Conservation (phyloP, 2,888 invertebrate genomes). For the Mimas tiliae region DNA sequence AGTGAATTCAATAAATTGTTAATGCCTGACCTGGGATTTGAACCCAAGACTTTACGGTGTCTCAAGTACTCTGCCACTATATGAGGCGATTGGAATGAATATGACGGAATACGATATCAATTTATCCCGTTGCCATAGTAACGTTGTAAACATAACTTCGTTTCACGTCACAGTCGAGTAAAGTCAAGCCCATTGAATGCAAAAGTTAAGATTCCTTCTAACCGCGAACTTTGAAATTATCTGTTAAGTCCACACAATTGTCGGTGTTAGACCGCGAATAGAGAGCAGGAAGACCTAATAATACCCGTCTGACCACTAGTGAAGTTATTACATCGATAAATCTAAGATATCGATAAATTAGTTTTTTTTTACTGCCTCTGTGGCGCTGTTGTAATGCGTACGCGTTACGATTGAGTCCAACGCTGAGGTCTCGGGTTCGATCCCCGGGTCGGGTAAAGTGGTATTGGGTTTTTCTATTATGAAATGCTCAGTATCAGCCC, state of each 20-base stretch:
- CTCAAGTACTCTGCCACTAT: too few species aligned
- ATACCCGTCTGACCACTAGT: constrained; percentile 75
- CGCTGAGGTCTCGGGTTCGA: too few species aligned
- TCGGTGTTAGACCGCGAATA: constrained; percentile 65
- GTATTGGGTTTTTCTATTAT: too few species aligned
- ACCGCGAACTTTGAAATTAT: constrained; percentile 24
- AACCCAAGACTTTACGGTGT: too few species aligned
- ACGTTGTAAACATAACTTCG: background rate
- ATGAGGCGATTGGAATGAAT: too few species aligned
- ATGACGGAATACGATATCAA: too few species aligned
- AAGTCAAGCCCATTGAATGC: constrained; percentile 5
- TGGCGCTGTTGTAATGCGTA: background rate
- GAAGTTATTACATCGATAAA: constrained; percentile 57
- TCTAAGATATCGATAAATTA: constrained; percentile 9
- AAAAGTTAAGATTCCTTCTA: constrained; percentile 13
- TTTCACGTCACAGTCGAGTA: background rate
- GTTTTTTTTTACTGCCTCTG: background rate
- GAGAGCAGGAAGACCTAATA: constrained; percentile 82
- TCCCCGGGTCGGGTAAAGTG: too few species aligned
- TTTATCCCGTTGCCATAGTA: too few species aligned
- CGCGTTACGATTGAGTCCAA: too few species aligned
- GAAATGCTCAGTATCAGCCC: too few species aligned
- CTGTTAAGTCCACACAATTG: constrained; percentile 50
- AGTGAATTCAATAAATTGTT: too few species aligned
- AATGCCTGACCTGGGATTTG: too few species aligned